Base-by-base conservation (phyloP, 2,797 vertebrate genomes). In the Notolabrus celidotus region DNA sequence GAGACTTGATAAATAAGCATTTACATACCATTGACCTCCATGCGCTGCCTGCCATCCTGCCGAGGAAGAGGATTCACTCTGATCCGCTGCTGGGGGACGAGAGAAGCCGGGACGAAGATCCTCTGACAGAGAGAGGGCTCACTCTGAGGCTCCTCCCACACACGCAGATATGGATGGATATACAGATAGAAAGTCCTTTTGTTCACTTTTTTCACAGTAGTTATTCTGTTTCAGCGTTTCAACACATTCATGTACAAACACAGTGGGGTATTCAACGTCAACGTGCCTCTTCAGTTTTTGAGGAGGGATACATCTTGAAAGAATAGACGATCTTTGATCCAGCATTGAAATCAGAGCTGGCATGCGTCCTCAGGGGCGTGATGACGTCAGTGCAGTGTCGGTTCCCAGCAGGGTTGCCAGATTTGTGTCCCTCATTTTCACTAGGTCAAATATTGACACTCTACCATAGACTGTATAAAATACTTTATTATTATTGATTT, bases 21-120 rank as follows among this genome's bases (percentile, higher is more conserved):
- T 49, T 64, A n/a, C 92, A 92, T 77, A 95, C 94, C 94, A 93
- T 87, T 93, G 93, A 93, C 92, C 94, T 95, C 93, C 92, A 95
- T 67, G 60, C 83, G 85, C 72, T 90, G 56, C 93, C 87, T 74
- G 93, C 91, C 94, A 95, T 95, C 38, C 74, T 90, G 58, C 5
- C 0, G 29, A 59, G 5, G 33, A 49, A 56, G 31, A 41, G 46
- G 51, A 34, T 51, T 51, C 49, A 11, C 7, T 23, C 5, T 49
- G 46, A 49, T 31, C 25, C 17, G 45, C 11, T n/a, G 12, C 11
- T 12, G 1, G 45, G 11, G 6, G 10, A 15, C 43, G 25, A 51
- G 25, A 51, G 46, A 49, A 49, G 27, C 27, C 16, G 25, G 47
- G 4, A 16, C 60, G 23, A 53, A 87, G 71, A 78, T 82, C 59